phyloP scores from a whole-genome alignment of 2,888 invertebrate species.

The Dryadula phaetusa region DNA sequence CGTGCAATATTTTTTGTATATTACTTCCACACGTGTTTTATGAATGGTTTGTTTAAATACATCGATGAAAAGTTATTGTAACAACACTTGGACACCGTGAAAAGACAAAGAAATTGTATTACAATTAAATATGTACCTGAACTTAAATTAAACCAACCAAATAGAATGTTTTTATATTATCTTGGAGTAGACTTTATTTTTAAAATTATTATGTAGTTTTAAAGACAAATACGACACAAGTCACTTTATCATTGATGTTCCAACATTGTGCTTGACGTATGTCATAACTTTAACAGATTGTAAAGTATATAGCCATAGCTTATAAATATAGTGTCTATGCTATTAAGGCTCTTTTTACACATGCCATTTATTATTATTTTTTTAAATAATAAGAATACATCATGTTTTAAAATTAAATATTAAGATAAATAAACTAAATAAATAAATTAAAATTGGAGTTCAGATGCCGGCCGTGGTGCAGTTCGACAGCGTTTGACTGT shows the following conservation, averaged over 20 bases:
- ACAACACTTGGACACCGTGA: too few relatives aligned
- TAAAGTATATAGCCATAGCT: neutral
- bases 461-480: too few relatives aligned
- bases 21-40: constrained; percentile 2
- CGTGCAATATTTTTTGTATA: neutral
- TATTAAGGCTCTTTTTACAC: neutral
- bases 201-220: neutral
- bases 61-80: neutral
- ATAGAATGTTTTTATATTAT: neutral
- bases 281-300: neutral
- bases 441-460: neutral
- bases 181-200: neutral
- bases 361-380: too few relatives aligned
- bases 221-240: neutral
- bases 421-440: neutral
- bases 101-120: neutral
- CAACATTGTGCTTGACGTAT: neutral
- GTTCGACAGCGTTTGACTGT: too few relatives aligned
- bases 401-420: too few relatives aligned
- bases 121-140: neutral
- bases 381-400: too few relatives aligned
- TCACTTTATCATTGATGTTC: neutral
- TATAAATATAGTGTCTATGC: neutral
- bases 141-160: neutral
- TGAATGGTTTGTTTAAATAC: neutral